Conservation (phyloP, 2,797 vertebrate species). For the Acrossocheilus wenchowensis region DNA sequence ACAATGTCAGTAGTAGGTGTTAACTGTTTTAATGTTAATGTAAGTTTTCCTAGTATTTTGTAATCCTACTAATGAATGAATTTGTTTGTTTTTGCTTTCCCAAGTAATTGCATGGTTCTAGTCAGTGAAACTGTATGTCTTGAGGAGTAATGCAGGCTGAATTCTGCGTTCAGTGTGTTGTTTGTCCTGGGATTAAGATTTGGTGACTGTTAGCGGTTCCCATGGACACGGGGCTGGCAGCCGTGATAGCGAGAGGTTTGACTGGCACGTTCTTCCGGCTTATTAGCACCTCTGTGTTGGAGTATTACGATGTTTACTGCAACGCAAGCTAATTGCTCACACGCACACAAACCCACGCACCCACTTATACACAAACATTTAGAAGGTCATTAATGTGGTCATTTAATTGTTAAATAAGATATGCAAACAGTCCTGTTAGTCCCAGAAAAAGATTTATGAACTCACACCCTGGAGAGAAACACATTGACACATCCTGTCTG, state of each 20-base stretch:
- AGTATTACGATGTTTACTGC: conserved; percentile 53
- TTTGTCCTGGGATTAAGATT: conserved; percentile 1
- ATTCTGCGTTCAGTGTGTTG: conserved; percentile 1
- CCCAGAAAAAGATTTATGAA: conserved; percentile 12
- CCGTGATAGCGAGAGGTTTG: conserved; percentile 1
- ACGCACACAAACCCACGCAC: conserved; percentile 18
- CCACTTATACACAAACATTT: conserved; percentile 30
- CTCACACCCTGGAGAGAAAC: conserved; percentile 10
- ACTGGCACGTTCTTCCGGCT: conserved; percentile 61
- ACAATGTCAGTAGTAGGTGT: too few relatives aligned
- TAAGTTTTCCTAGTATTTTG: too few relatives aligned
- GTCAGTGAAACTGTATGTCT: neutral
- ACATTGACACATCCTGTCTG: conserved; percentile 29
- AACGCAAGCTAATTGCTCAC: conserved; percentile 50
- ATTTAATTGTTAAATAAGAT: conserved; percentile 32
- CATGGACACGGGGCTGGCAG: neutral
- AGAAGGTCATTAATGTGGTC: conserved; percentile 27
- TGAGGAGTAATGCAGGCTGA: neutral
- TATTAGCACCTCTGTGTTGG: conserved; percentile 56
- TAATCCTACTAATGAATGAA: neutral
- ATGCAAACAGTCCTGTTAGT: conserved; percentile 22
- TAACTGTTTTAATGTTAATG: too few relatives aligned
- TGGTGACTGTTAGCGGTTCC: neutral
- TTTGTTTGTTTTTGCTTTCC: neutral
- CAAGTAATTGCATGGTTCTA: neutral